Conservation (phyloP, 2,113 vertebrate species). For the Lethenteron reissneri region DNA sequence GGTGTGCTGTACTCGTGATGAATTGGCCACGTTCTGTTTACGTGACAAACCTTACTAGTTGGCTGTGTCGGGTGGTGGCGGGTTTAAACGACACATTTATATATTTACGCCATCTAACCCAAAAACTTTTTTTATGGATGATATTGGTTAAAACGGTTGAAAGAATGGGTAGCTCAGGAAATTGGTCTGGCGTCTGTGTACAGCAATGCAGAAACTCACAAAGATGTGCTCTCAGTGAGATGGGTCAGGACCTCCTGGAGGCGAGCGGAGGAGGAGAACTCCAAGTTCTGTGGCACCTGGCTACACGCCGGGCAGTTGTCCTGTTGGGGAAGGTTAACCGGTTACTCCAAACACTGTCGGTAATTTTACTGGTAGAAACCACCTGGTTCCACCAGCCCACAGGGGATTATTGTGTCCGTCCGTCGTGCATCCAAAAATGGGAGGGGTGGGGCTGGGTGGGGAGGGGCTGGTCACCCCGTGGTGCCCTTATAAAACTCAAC, state of each 20-base stretch:
- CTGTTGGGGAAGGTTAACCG: conserved; percentile 16
- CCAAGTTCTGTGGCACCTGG: conserved; percentile 64
- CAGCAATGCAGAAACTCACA: conserved; percentile 33
- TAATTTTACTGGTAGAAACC: background rate
- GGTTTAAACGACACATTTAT: background rate
- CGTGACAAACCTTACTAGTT: background rate
- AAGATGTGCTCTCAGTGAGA: conserved; percentile 49
- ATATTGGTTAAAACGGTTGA: too few species aligned
- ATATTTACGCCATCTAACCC: too few species aligned
- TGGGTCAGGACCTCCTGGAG: conserved; percentile 72
- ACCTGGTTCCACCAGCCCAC: too few species aligned
- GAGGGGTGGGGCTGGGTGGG: too few species aligned
- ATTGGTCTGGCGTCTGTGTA: background rate
- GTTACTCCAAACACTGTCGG: background rate
- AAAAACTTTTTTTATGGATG: too few species aligned
- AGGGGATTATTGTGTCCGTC: too few species aligned
- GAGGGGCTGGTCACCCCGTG: too few species aligned
- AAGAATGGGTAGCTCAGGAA: too few species aligned
- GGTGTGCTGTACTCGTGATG: too few species aligned
- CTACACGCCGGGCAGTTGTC: conserved; percentile 84
- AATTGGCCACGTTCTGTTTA: background rate
- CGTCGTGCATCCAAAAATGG: too few species aligned
- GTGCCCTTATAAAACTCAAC: too few species aligned
- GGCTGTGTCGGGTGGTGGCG: background rate
- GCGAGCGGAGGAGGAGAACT: conserved; percentile 58